Evolutionary conservation across 2,888 invertebrate genomes (phyloP).

Genomic region (Tricholauxania praeusta): DNA sequence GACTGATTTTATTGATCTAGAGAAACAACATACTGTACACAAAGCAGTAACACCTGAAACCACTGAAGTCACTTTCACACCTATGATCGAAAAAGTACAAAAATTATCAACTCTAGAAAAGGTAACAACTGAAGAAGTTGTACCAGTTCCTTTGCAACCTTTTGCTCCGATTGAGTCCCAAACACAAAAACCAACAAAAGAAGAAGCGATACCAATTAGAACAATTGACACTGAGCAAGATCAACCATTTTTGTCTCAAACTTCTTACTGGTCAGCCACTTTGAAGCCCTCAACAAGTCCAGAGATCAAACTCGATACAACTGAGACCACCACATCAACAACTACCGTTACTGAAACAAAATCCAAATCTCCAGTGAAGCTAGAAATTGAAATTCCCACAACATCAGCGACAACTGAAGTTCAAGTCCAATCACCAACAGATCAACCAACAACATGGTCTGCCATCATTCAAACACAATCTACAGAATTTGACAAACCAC

Average conservation of each 20-base stretch:
- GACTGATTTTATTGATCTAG: constrained; percentile 50
- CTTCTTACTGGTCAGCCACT: constrained; percentile 61
- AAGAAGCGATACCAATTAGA: too few species aligned
- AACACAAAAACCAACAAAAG: not conserved
- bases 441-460: constrained; percentile 61
- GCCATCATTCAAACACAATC: constrained; percentile 61
- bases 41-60: not conserved
- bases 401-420: constrained; percentile 46
- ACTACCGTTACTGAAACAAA: not conserved
- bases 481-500: constrained; percentile 45
- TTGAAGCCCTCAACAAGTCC: constrained; percentile 50
- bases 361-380: not conserved
- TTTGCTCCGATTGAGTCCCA: not conserved
- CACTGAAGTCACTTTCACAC: not conserved
- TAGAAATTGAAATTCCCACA: not conserved
- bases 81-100: too few species aligned
- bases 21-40: constrained; percentile 37
- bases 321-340: not conserved
- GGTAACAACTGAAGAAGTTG: too few species aligned
- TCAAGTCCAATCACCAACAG: constrained; percentile 56
- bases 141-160: too few species aligned
- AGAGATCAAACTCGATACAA: not conserved
- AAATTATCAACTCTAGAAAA: too few species aligned
- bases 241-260: constrained; percentile 53
- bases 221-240: constrained; percentile 34